Evolutionary conservation across 2,888 invertebrate genomes (phyloP), one percentile per base, ranked within the genome.

Genomic region (Fragum whitleyi): DNA sequence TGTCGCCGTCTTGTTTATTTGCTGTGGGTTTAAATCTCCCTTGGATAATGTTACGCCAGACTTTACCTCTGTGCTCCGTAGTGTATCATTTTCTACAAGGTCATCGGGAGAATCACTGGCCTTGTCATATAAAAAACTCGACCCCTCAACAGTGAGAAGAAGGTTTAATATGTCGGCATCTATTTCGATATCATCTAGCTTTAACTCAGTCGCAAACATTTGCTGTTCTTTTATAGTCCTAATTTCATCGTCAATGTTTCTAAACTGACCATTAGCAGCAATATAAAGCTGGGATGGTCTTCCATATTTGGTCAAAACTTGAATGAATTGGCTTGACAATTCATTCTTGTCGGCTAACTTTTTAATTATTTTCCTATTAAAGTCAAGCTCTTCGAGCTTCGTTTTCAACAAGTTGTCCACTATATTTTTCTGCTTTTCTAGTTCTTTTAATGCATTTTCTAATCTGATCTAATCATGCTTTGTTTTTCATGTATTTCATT

Each of bases 401-500:
- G 14, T 62, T 36, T 32, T 28, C 19, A 29, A 62, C 7, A 36
- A 32, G 9, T 36, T n/a, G 14, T 28, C 21, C 14, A 62, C 62
- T 16, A 28, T 29, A 6, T 62, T 19, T 62, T 62, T 36, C 9
- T 32, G 62, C 3, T 9, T 1, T 36, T 62, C 7, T 2, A 62
- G 2, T 16, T 62, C 62, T n/a, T 36, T 19, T n/a, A 62, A 19
- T 19, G 32, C 62, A 23, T 62, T 62, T 62, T 62, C 62, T 1
- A 62, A n/a, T 19, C 28, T 62, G 28, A 21, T 62, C 28, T 62
- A 16, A 62, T 6, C 14, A 16, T 9, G 16, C 5, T 62, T 29
- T 62, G 62, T 62, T 28, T 62, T 14, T 29, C 62, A 2, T 28
- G 32, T 14, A 62, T 62, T 62, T 62, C 62, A 32, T 16, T 19